Percentiles rank a stretch among this genome's conserved stretches.
Evolutionary conservation across 2,113 vertebrate genomes (phyloP).

Genomic region (Cnemophilus loriae): DNA sequence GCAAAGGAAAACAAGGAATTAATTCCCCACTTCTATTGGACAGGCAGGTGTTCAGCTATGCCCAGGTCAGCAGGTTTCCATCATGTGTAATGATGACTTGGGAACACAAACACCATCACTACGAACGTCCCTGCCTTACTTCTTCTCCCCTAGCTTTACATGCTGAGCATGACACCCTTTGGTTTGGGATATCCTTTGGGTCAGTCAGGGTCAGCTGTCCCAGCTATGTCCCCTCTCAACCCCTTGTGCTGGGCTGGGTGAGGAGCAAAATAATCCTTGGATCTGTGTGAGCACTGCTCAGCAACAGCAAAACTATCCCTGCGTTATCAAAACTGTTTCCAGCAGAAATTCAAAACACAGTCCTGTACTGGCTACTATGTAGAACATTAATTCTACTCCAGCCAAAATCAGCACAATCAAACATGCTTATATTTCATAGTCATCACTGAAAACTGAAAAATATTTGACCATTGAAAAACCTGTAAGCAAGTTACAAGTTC

Average conservation of each 20-base stretch:
- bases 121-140: rapidly evolving
- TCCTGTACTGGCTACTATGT: rapidly evolving
- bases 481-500: neutral
- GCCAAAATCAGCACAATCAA: neutral
- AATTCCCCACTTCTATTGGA: neutral
- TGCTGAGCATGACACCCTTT: rapidly evolving
- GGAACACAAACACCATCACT: neutral
- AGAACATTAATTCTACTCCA: neutral
- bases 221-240: rapidly evolving
- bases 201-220: neutral
- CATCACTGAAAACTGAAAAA: neutral
- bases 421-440: rapidly evolving
- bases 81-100: rapidly evolving
- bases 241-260: neutral
- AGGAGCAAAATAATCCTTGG: neutral
- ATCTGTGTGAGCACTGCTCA: neutral
- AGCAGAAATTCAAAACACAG: neutral
- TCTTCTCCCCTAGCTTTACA: rapidly evolving
- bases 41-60: neutral
- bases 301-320: neutral
- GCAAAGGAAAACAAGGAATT: neutral
- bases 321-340: neutral
- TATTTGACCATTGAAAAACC: neutral
- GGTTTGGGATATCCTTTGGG: no score
- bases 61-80: neutral